A percentile compares a stretch with the other conserved stretches of the same genome.
Conservation (phyloP, 2,797 vertebrate species). For the Lateolabrax maculatus region DNA sequence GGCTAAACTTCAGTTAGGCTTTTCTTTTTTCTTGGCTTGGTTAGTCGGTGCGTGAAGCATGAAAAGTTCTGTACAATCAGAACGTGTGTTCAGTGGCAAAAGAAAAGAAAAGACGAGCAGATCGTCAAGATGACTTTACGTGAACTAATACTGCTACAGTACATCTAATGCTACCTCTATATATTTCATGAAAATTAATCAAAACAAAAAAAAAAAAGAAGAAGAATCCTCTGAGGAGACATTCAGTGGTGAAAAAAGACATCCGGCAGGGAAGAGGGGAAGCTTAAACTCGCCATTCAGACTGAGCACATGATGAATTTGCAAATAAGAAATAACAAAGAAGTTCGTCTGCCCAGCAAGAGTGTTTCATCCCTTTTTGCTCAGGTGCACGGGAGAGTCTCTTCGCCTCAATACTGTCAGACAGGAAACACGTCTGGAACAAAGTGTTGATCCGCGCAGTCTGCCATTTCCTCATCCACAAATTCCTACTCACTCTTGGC, state of each 20-base stretch:
- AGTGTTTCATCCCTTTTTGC: constrained; percentile 18
- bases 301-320: constrained; percentile 49
- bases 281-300: constrained; percentile 44
- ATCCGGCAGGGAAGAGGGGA: constrained; percentile 52
- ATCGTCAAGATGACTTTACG: constrained; percentile 61
- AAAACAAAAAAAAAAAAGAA: constrained; percentile 24
- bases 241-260: constrained; percentile 63
- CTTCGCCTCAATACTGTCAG: constrained; percentile 34
- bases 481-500: constrained; percentile 37
- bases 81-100: constrained; percentile 52
- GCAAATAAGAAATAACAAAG: constrained; percentile 45
- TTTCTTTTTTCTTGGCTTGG: constrained; percentile 49
- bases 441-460: constrained; percentile 41
- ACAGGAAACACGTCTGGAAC: constrained; percentile 31
- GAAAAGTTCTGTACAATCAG: constrained; percentile 67
- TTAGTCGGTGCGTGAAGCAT: constrained; percentile 60
- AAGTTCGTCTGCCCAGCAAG: constrained; percentile 46
- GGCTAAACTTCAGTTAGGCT: constrained; percentile 58
- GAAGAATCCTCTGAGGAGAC: constrained; percentile 53
- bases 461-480: constrained; percentile 31
- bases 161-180: constrained; percentile 75
- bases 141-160: constrained; percentile 73
- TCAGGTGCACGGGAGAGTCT: constrained; percentile 46
- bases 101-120: constrained; percentile 40
- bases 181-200: constrained; percentile 59